Conservation (phyloP, 2,888 invertebrate genomes). For the Lacanobia oleracea region DNA sequence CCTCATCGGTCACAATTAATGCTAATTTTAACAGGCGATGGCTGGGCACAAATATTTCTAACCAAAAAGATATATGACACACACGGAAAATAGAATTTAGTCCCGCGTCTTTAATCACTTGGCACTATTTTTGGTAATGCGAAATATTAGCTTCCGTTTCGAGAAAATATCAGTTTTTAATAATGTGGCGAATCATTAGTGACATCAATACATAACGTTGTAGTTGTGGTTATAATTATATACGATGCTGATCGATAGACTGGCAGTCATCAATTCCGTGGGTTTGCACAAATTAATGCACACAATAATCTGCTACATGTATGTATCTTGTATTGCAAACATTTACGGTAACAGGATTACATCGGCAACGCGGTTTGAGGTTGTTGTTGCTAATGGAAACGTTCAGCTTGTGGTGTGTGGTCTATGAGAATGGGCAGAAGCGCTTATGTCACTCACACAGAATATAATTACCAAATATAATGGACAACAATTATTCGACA, state of each 20-base stretch:
- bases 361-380: neutral
- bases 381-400: neutral
- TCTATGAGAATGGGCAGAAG: neutral
- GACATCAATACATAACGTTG: neutral
- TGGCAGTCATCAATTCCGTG: neutral
- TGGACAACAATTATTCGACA: no score
- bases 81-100: neutral
- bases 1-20: neutral
- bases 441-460: neutral
- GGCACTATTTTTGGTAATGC: neutral
- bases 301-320: no score
- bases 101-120: slow-evolving; percentile 7
- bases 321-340: neutral
- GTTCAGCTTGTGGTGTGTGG: slow-evolving; percentile 5
- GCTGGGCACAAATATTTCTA: neutral
- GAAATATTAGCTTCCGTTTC: neutral
- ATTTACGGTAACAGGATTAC: neutral
- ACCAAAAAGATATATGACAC: neutral
- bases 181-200: neutral
- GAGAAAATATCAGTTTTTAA: neutral
- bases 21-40: slow-evolving; percentile 12
- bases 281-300: neutral
- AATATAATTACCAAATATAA: neutral
- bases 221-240: neutral
- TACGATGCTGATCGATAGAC: neutral